phyloP scores from a whole-genome alignment of 2,113 vertebrate species.

The Pholis gunnellus region DNA sequence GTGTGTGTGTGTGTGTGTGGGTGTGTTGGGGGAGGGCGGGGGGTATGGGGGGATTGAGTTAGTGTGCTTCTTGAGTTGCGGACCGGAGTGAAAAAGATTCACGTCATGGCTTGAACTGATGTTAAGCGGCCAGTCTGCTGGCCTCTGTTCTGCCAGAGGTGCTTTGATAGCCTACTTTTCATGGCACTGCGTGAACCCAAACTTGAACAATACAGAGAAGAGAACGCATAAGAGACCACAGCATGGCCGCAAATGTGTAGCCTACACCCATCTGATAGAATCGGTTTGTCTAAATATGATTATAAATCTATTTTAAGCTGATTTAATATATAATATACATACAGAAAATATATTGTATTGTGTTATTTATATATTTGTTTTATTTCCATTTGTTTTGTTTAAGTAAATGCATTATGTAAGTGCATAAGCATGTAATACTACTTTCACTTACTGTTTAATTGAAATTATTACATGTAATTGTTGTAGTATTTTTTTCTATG shows the following conservation, averaged over 20 bases:
- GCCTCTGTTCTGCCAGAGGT: constrained; percentile 14
- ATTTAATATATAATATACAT: neutral
- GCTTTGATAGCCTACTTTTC: constrained; percentile 14
- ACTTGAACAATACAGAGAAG: neutral
- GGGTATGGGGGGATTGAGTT: neutral
- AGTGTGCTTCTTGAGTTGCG: neutral
- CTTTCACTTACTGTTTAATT: neutral
- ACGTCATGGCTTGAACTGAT: constrained; percentile 28
- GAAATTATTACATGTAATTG: neutral
- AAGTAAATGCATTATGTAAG: neutral
- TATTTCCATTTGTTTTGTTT: neutral
- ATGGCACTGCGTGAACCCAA: neutral
- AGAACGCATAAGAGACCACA: neutral
- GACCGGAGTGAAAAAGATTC: neutral
- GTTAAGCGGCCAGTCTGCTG: constrained; percentile 16
- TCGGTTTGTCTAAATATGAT: neutral
- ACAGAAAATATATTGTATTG: no score
- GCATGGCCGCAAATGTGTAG: neutral
- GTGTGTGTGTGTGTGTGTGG: neutral
- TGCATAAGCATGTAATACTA: neutral
- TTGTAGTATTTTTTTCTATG: neutral
- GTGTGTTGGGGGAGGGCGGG: no score
- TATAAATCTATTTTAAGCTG: neutral
- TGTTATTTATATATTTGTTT: no score
- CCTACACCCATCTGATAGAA: neutral